Evolutionary conservation across 2,797 vertebrate species (phyloP).

Genomic region (Mormyrus hasselquistii): DNA sequence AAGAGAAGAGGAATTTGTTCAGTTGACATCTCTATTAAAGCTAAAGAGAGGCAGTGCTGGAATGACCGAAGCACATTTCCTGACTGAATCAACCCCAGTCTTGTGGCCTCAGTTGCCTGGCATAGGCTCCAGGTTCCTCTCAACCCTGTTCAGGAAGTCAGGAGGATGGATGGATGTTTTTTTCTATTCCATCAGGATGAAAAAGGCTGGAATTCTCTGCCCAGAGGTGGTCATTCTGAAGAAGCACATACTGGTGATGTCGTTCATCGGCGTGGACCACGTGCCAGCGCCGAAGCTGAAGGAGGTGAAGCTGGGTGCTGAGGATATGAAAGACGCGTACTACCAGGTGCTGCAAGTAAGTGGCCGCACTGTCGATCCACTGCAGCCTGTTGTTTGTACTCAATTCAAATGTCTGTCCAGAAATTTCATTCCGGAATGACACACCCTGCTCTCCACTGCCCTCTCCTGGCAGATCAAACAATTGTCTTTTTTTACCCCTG

Average conservation of each 20-base stretch:
- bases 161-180: neutral
- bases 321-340: constrained; percentile 83
- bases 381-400: neutral
- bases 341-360: constrained; percentile 78
- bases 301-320: constrained; percentile 69
- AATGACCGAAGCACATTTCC: neutral
- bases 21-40: neutral
- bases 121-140: neutral
- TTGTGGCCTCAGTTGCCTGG: neutral
- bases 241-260: constrained; percentile 95
- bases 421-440: neutral
- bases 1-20: neutral
- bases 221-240: constrained; percentile 84
- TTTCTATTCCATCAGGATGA: constrained; percentile 69
- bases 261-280: constrained; percentile 90
- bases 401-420: neutral
- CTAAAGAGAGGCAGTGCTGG: neutral
- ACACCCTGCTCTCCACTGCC: neutral
- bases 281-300: constrained; percentile 90
- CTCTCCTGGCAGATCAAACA: neutral
- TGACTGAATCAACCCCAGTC: neutral
- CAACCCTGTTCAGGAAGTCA: neutral
- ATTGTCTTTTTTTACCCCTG: neutral
- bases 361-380: neutral
- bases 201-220: constrained; percentile 81